These are phyloP conservation scores for Drosophila subpulchrella DNA, from an alignment of 1,140 invertebrate genomes.

Conservation along the genomic window DNA sequence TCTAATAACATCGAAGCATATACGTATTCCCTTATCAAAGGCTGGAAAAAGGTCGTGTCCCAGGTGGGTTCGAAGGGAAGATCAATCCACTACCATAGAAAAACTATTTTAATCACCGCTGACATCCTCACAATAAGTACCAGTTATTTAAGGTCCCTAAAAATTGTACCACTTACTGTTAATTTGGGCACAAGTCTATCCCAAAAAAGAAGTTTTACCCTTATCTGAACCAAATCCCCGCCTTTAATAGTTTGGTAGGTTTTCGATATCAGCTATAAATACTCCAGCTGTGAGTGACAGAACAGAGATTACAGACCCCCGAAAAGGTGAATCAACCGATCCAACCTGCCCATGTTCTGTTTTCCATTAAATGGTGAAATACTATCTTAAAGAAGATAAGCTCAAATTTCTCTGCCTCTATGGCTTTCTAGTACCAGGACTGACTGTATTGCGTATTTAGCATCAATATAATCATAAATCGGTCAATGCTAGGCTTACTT, in stretches of 20 bases:
- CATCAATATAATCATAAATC: slow-evolving; percentile 15
- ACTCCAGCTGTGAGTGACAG: slow-evolving; percentile 7
- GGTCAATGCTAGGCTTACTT: slow-evolving; percentile 34
- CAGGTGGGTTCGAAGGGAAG: slow-evolving; percentile 29
- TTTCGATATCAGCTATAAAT: slow-evolving; percentile 23
- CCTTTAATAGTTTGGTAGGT: slow-evolving; percentile 6
- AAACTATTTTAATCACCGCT: background rate
- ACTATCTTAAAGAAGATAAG: slow-evolving; percentile 1
- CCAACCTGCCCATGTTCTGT: background rate
- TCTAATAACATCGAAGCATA: background rate
- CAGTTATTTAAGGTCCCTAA: background rate
- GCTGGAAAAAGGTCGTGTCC: slow-evolving; percentile 30
- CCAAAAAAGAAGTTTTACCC: background rate
- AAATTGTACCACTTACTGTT: background rate
- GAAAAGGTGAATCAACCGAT: slow-evolving; percentile 17
- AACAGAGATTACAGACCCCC: slow-evolving; percentile 12
- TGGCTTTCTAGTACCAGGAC: background rate
- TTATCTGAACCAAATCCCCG: slow-evolving; percentile 15
- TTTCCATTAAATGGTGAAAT: slow-evolving; percentile 18
- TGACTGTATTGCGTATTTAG: background rate
- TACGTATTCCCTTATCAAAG: slow-evolving; percentile 26
- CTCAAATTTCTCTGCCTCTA: background rate
- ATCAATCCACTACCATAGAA: background rate
- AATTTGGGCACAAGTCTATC: background rate
- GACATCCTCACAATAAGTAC: background rate